phyloP scores from a whole-genome alignment of 92 coral and sea anemone genomes.

The Phenganax stokvisi region DNA sequence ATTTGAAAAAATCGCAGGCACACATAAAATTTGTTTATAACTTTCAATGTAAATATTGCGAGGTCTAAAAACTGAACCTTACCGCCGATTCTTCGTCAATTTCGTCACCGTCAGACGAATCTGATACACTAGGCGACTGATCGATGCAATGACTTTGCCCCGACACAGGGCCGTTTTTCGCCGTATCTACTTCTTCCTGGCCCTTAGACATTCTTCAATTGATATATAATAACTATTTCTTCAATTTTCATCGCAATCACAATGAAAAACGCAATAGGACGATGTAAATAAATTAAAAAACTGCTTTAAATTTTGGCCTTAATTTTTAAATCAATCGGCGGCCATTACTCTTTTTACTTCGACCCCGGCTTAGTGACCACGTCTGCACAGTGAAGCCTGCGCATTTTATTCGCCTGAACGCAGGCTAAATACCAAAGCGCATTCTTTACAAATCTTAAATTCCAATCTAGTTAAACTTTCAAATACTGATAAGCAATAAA shows the following conservation, averaged over 20 bases:
- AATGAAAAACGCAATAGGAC: background rate
- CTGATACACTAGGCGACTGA: conserved; percentile 79
- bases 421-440: conserved; percentile 1
- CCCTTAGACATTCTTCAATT: conserved; percentile 26
- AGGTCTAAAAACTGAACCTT: conserved; percentile 36
- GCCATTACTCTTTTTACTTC: conserved; percentile 35
- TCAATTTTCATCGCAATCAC: conserved; percentile 24
- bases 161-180: conserved; percentile 29
- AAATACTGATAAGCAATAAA: background rate
- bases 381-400: conserved; percentile 10
- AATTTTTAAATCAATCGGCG: conserved; percentile 24
- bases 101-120: conserved; percentile 94
- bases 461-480: background rate
- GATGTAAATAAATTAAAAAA: conserved; percentile 3
- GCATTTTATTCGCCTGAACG: background rate
- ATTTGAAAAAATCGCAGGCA: background rate
- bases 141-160: background rate
- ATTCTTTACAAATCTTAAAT: background rate
- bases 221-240: background rate
- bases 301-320: conserved; percentile 20
- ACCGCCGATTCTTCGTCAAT: conserved; percentile 93
- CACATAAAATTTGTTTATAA: background rate
- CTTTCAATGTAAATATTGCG: background rate
- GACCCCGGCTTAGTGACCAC: conserved; percentile 39
- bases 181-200: conserved; percentile 27